These are phyloP conservation scores for Amyelois transitella DNA, from an alignment of 1,140 invertebrate genomes.

Conservation along the genomic window DNA sequence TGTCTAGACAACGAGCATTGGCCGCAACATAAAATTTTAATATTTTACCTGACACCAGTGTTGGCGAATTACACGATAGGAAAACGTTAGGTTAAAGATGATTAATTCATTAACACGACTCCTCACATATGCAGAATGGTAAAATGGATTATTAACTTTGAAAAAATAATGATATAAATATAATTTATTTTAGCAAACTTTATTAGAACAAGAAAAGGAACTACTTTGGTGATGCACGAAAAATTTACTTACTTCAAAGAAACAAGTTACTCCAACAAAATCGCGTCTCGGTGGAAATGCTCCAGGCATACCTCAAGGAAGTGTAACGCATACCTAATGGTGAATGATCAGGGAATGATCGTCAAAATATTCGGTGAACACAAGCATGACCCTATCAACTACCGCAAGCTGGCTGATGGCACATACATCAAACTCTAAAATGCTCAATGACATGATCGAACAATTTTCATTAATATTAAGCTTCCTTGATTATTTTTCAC, in stretches of 20 bases:
- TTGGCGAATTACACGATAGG: too few relatives aligned
- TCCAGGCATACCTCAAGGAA: constrained; percentile 1
- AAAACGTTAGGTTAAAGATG: too few relatives aligned
- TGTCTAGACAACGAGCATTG: too few relatives aligned
- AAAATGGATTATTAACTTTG: too few relatives aligned
- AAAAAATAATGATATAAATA: too few relatives aligned
- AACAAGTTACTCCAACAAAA: background rate
- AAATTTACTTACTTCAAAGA: background rate
- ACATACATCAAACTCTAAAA: constrained; percentile 1
- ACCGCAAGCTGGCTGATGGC: constrained; percentile 11
- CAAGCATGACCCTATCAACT: constrained; percentile 10
- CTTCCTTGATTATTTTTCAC: too few relatives aligned
- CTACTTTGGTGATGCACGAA: background rate
- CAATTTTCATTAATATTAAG: too few relatives aligned
- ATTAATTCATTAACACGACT: too few relatives aligned
- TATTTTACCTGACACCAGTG: too few relatives aligned
- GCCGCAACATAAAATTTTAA: too few relatives aligned
- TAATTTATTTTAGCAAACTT: background rate
- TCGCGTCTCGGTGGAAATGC: constrained; percentile 8
- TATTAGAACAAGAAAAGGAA: background rate
- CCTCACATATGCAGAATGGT: too few relatives aligned
- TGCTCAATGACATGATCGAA: too few relatives aligned
- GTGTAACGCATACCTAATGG: constrained; percentile 16
- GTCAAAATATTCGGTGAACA: constrained; percentile 18
- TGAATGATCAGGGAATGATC: constrained; percentile 9